phyloP scores from a whole-genome alignment of 1,140 invertebrate species.

The Bilobella aurantiaca region DNA sequence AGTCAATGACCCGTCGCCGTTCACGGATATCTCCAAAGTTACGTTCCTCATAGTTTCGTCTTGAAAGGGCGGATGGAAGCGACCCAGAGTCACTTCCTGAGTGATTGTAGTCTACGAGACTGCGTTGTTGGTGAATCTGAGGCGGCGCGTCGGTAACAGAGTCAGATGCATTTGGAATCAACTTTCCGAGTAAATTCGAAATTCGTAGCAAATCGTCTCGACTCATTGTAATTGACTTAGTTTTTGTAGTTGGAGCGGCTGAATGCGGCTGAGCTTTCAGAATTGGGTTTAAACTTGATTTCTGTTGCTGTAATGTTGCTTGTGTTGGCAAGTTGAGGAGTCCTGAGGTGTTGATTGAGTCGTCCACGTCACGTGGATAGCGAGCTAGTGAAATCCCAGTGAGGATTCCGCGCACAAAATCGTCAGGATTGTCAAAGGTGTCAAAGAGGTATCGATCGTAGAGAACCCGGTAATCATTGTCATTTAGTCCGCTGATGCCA shows the following conservation, averaged over 20 bases:
- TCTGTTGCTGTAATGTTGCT: background rate
- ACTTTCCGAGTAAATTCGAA: background rate
- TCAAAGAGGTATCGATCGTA: background rate
- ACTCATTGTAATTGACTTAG: background rate
- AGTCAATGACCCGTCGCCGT: background rate
- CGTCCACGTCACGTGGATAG: background rate
- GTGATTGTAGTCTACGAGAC: background rate
- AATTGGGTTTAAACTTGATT: background rate
- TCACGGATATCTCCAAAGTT: no score
- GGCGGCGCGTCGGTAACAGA: background rate
- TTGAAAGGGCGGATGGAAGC: background rate
- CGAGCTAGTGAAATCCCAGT: slow-evolving; percentile 1
- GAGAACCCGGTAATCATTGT: background rate
- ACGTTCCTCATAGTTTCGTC: background rate
- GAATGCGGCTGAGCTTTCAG: background rate
- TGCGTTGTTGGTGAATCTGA: background rate
- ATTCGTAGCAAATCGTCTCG: background rate
- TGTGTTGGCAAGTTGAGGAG: background rate
- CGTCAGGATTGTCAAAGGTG: slow-evolving; percentile 3
- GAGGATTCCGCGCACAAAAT: background rate
- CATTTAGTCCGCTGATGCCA: background rate
- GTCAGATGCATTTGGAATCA: background rate
- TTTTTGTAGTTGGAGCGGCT: background rate
- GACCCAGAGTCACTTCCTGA: background rate
- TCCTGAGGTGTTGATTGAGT: background rate